A percentile compares a stretch with the other conserved stretches of the same genome.
Evolutionary conservation across 2,888 invertebrate species (phyloP).

Genomic region (Yponomeuta sedellus): DNA sequence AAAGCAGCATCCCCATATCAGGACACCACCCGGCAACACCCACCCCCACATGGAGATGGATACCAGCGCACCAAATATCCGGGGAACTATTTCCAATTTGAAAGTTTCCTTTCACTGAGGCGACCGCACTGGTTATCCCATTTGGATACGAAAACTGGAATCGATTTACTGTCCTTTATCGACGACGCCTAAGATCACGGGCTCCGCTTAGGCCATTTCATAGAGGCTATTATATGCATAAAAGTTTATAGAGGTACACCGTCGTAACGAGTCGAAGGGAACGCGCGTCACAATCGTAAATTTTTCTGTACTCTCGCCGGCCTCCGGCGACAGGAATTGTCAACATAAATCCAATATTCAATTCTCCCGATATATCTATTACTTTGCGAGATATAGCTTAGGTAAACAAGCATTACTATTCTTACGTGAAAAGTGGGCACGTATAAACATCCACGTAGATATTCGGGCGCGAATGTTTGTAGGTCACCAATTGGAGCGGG

Average conservation of each 20-base stretch:
- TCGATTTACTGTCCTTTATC: conserved; percentile 11
- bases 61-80: conserved; percentile 58
- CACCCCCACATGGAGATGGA: conserved; percentile 56
- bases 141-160: conserved; percentile 40
- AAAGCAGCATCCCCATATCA: conserved; percentile 28
- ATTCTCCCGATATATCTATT: conserved; percentile 13
- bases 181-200: conserved; percentile 2
- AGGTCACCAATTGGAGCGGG: conserved; percentile 34
- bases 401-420: conserved; percentile 15
- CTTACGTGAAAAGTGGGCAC: conserved; percentile 2
- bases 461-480: too few species aligned
- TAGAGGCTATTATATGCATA: conserved; percentile 10
- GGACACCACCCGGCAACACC: conserved; percentile 20
- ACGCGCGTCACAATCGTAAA: conserved; percentile 12
- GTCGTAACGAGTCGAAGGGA: conserved; percentile 8
- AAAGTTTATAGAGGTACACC: conserved; percentile 1
- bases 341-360: conserved; percentile 16
- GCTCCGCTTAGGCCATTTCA: conserved; percentile 4
- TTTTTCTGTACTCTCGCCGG: background rate
- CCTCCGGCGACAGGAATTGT: conserved; percentile 15
- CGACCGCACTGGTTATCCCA: conserved; percentile 47
- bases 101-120: conserved; percentile 61
- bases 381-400: conserved; percentile 7
- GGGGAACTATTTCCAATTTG: conserved; percentile 69
- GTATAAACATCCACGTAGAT: conserved; percentile 11